Base-by-base conservation (phyloP, 37 sponge, comb jelly and placozoan genomes). In the Mnemiopsis leidyi region DNA sequence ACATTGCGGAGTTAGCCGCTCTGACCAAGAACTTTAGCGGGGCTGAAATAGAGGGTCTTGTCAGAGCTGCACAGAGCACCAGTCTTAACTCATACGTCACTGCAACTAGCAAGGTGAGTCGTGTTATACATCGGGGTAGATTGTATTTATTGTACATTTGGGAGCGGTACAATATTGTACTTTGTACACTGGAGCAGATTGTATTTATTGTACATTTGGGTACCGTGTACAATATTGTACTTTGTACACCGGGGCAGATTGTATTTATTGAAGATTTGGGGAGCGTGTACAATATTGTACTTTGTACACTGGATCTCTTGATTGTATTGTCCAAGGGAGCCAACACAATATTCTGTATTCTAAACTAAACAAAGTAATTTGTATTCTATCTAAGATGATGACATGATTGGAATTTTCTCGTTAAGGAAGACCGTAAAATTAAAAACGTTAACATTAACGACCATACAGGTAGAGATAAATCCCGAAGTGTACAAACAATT, bases 11-110 rank as follows among this genome's bases (percentile, higher is more conserved):
- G 29, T 92, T 97, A 34, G 97, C 97, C 13, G 28, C 79, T 23
- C 69, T 39, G 21, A 97, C 97, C 23, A 95, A 95, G 69, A 99
- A 99, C 95, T 99, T 99, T 94, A 96, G 95, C 93, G 99, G 99
- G 32, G 99, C 99, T 29, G 99, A 99, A 92, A 73, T 99, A 7
- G 99, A 99, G 76, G 97, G 99, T 0, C 93, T 99, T 0, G 98
- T 99, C 0, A 79, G 97, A 0, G 94, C 96, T 69, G 99, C 99
- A 23, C 94, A 94, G 68, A 68, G 96, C 48, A 96, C 95, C 5
- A 96, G 98, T 92, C 96, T 99, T 95, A 96, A 99, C 69, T 93
- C 93, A n/a, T 79, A 94, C 0, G 95, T 97, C 83, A 95, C 97
- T 93, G 95, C 95, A 0, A 85, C 40, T 33, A 85, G 61, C 61